phyloP scores from a whole-genome alignment of 2,888 invertebrate genomes.

The Rhamphomyia laevipes region DNA sequence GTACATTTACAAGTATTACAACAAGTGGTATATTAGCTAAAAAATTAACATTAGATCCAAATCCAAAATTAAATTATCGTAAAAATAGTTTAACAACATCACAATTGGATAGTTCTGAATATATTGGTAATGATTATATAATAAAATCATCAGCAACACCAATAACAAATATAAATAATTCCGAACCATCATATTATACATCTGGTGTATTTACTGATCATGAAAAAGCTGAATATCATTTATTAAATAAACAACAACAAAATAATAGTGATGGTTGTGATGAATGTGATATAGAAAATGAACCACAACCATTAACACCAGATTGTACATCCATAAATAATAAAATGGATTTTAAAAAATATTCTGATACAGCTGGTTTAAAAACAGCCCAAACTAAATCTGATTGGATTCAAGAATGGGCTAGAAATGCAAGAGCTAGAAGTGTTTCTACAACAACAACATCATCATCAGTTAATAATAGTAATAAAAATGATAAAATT shows the following conservation, averaged over 20 bases:
- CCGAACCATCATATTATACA: not conserved
- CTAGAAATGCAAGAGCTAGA: constrained; percentile 44
- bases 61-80: constrained; percentile 37
- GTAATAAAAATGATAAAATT: constrained; percentile 13
- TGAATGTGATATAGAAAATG: constrained; percentile 16
- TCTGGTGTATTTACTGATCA: constrained; percentile 28
- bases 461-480: constrained; percentile 11
- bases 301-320: constrained; percentile 2
- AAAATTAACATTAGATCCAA: constrained; percentile 37
- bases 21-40: constrained; percentile 57
- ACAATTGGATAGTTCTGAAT: constrained; percentile 54
- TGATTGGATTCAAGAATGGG: constrained; percentile 54
- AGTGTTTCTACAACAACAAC: constrained; percentile 25
- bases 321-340: constrained; percentile 13
- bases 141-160: constrained; percentile 24
- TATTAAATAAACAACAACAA: constrained; percentile 26
- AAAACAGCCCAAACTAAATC: constrained; percentile 35
- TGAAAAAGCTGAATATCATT: constrained; percentile 35
- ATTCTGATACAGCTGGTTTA: constrained; percentile 27
- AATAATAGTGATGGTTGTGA: constrained; percentile 9
- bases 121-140: constrained; percentile 37
- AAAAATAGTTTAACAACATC: constrained; percentile 57
- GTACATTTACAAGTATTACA: constrained; percentile 59
- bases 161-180: not conserved
- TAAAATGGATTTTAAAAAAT: constrained; percentile 1